Conservation (phyloP, 35 echinoderm and acorn worm species). For the Patiria miniata region DNA sequence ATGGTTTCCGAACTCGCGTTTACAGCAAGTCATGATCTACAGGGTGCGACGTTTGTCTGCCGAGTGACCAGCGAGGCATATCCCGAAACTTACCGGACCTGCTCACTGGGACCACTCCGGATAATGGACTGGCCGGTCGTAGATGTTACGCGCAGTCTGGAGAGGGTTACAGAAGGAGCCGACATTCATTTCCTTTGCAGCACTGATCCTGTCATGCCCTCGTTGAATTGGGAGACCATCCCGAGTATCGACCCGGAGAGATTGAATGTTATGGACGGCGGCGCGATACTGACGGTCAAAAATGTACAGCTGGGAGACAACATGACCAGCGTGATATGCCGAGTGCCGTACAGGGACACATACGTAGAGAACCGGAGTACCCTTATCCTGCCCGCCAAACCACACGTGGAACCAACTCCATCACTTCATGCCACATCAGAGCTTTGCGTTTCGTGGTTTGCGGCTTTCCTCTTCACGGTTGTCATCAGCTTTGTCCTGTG, state of each 20-base stretch:
- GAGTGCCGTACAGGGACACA: neutral
- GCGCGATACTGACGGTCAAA: neutral
- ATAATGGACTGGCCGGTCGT: neutral
- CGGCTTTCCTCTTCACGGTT: constrained; percentile 8
- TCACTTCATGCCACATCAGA: neutral
- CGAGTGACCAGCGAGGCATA: neutral
- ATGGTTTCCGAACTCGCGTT: neutral
- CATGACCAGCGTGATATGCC: neutral
- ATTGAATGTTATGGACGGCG: neutral
- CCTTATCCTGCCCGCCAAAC: neutral
- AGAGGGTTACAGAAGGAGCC: neutral
- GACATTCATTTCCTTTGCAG: constrained; percentile 6
- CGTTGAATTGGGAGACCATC: neutral
- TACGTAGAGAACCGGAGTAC: neutral
- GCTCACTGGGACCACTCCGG: neutral
- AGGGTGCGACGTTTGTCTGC: neutral
- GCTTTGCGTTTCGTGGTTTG: neutral
- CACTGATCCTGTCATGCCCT: neutral
- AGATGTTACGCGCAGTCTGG: neutral
- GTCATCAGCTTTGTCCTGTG: neutral
- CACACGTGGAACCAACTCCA: neutral
- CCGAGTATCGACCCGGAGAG: neutral
- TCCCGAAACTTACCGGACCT: neutral
- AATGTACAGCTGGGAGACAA: neutral
- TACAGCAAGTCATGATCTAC: neutral